Percentiles rank a stretch among this genome's conserved stretches.
Conservation (phyloP, 2,113 vertebrate genomes). For the Lucifuga dentata region DNA sequence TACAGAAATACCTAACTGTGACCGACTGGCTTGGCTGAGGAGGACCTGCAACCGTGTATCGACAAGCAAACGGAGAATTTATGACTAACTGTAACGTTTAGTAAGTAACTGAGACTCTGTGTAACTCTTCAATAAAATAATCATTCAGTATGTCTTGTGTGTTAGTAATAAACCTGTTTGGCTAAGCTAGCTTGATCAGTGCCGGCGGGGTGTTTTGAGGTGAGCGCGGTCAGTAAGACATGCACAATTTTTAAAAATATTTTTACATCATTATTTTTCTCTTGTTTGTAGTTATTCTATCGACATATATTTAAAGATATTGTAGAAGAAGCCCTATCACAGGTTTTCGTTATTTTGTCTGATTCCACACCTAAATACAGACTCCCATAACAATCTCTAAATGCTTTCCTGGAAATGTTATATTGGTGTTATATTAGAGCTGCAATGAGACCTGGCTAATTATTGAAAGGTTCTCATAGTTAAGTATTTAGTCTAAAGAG, state of each 20-base stretch:
- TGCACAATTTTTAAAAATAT: too few relatives aligned
- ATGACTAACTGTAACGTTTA: background rate
- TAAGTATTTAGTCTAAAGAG: constrained; percentile 33
- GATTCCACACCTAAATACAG: too few relatives aligned
- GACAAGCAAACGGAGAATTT: background rate
- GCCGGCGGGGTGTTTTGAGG: background rate
- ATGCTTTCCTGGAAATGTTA: too few relatives aligned
- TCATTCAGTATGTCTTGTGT: background rate
- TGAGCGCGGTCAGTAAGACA: too few relatives aligned
- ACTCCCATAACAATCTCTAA: too few relatives aligned
- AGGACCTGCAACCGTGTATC: background rate
- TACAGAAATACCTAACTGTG: background rate
- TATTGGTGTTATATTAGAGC: too few relatives aligned
- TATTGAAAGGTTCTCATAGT: constrained; percentile 44
- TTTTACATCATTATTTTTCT: too few relatives aligned
- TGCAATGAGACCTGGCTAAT: background rate
- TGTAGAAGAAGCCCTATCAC: too few relatives aligned
- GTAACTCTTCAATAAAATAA: background rate
- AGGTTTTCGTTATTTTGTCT: too few relatives aligned
- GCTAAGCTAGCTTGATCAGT: too few relatives aligned
- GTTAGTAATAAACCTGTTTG: background rate
- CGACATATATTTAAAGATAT: too few relatives aligned
- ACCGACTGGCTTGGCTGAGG: background rate
- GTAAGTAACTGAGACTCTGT: constrained; percentile 2
- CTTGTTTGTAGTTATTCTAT: too few relatives aligned